A percentile compares a stretch with the other conserved stretches of the same genome.
phyloP scores from a whole-genome alignment of 2,888 invertebrate genomes.

The Aquatica leii region DNA sequence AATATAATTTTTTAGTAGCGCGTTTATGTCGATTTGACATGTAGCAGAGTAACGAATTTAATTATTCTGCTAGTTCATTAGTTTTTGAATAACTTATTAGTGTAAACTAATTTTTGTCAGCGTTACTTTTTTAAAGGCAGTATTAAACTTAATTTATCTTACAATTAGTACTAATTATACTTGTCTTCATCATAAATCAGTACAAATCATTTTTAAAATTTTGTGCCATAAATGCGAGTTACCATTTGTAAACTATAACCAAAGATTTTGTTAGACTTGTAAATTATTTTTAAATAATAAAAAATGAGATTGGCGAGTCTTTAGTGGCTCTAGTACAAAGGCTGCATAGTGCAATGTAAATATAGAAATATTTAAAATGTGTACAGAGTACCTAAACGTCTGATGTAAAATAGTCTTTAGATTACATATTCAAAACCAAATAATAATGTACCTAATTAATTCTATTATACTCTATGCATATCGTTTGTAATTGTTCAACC shows the following conservation, averaged over 20 bases:
- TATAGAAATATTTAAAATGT: constrained; percentile 37
- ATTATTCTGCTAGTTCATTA: constrained; percentile 4
- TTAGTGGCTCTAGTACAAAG: constrained; percentile 43
- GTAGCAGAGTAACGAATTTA: constrained; percentile 11
- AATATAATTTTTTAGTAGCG: constrained; percentile 27
- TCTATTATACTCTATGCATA: constrained; percentile 62
- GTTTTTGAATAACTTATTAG: constrained; percentile 9
- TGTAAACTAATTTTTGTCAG: background rate
- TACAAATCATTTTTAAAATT: constrained; percentile 7
- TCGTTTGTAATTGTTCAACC: constrained; percentile 68
- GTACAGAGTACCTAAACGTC: constrained; percentile 41
- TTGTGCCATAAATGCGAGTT: constrained; percentile 27
- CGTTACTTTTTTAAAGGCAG: too few relatives aligned
- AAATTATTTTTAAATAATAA: constrained; percentile 24
- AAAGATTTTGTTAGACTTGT: constrained; percentile 48
- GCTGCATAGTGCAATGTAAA: constrained; percentile 59
- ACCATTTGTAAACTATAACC: constrained; percentile 47
- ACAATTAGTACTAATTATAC: background rate
- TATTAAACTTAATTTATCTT: too few relatives aligned
- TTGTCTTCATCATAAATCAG: background rate
- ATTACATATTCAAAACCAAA: constrained; percentile 50
- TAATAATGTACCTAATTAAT: constrained; percentile 46
- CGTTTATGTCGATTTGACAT: constrained; percentile 25
- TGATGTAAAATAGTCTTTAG: constrained; percentile 52
- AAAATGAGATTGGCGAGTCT: constrained; percentile 29